Evolutionary conservation across 2,888 invertebrate species (phyloP), one percentile per base, ranked within the genome.

Genomic region (Heliconius ethilla): DNA sequence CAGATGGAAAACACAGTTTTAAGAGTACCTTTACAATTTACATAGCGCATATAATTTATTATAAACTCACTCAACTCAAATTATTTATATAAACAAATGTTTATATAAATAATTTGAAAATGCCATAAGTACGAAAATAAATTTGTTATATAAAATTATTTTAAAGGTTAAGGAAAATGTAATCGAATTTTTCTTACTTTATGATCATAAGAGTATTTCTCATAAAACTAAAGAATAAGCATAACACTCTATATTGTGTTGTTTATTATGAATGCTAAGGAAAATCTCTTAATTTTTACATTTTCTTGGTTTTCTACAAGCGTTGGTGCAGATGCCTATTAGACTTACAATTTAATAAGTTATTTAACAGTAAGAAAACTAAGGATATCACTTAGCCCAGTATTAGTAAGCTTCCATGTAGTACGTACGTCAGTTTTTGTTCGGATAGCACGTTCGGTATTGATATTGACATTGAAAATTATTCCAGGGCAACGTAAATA

Each of bases 381-480:
- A n/a, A 67, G n/a, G 4, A 40, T 37, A 67, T 40, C 37, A 40
- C 33, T 72, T 59, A 33, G 15, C 9, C 7, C 22, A 15, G 18
- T n/a, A 11, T n/a, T n/a, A n/a, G n/a, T 1, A 22, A 45, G 18
- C 2, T 45, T 6, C 15, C 15, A 45, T 45, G 6, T 45, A 6
- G 45, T 70, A 70, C 40, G 51, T 70, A 15, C 3, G n/a, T 69
- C 1, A 13, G 15, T 13, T 6, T 51, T 3, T 15, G 29, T 59
- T 7, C 15, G 7, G n/a, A 55, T 29, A 15, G 22, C 33, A 72
- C 27, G 70, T 59, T 33, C 33, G n/a, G n/a, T 59, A 33, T 70
- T 72, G 59, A 72, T n/a, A 72, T 15, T 72, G 33, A 72, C 33
- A 72, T 33, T 72, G 70, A 70, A 70, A 70, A 70, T 51, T 1